Evolutionary conservation across 1,140 invertebrate species (phyloP).

Genomic region (Bradynema listronoti): DNA sequence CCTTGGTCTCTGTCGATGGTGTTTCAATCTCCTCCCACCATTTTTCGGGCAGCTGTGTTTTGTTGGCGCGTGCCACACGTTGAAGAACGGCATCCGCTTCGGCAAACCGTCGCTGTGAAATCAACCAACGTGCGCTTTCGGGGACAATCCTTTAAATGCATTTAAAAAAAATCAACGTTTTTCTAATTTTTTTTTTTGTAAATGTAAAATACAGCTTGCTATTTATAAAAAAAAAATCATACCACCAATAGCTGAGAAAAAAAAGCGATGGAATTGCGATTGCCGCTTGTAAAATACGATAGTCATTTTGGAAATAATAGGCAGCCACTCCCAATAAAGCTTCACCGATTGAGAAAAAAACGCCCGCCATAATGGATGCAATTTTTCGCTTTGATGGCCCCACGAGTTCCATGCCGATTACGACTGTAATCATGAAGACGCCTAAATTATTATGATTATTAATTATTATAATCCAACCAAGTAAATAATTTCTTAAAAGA

Average conservation of each 20-base stretch:
- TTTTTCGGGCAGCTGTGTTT: conserved; percentile 40
- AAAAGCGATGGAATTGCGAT: conserved; percentile 50
- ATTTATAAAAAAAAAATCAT: too few species aligned
- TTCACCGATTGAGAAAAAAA: conserved; percentile 59
- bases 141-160: conserved; percentile 53
- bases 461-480: too few species aligned
- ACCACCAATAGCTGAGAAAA: conserved; percentile 58
- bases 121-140: conserved; percentile 59
- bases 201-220: too few species aligned
- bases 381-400: conserved; percentile 58
- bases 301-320: conserved; percentile 58
- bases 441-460: conserved; percentile 31
- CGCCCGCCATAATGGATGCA: conserved; percentile 59
- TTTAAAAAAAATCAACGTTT: too few species aligned
- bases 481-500: conserved; percentile 54
- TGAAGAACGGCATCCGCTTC: conserved; percentile 53
- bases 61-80: conserved; percentile 54
- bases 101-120: conserved; percentile 53
- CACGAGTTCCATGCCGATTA: conserved; percentile 60
- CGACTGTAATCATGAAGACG: conserved; percentile 57
- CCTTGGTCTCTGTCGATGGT: conserved; percentile 5
- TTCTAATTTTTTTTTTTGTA: too few species aligned
- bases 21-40: conserved; percentile 53
- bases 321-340: conserved; percentile 58
- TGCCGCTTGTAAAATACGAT: conserved; percentile 59